Evolutionary conservation across 2,797 vertebrate species (phyloP).

Genomic region (Luscinia megarhynchos): DNA sequence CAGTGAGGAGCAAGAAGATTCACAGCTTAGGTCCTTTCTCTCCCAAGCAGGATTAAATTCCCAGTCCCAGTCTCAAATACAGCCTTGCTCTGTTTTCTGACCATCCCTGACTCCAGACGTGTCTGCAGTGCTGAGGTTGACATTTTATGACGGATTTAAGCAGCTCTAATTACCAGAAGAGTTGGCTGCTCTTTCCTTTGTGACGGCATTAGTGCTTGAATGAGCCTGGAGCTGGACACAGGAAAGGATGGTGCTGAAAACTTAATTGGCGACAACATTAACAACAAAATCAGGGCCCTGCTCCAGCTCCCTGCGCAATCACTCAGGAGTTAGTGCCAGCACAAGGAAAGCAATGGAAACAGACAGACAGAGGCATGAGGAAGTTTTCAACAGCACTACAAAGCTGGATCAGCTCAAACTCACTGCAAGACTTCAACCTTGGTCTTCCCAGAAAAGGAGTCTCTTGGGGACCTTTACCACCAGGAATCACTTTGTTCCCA

Average conservation of each 20-base stretch:
- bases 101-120: background rate
- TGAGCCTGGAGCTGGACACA: conserved; percentile 14
- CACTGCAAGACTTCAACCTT: background rate
- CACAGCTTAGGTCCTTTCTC: background rate
- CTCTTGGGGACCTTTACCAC: background rate
- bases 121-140: background rate
- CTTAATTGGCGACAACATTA: conserved; percentile 38
- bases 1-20: background rate
- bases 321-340: background rate
- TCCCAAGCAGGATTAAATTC: background rate
- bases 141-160: conserved; percentile 14
- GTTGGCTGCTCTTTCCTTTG: conserved; percentile 38
- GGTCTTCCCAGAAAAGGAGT: background rate
- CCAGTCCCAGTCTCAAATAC: background rate
- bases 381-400: background rate
- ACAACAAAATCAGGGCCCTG: background rate
- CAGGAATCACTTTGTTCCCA: background rate
- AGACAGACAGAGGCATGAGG: background rate
- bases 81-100: background rate
- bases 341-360: background rate
- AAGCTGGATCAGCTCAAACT: conserved; percentile 29
- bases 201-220: background rate
- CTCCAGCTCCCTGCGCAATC: background rate
- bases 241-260: conserved; percentile 59
- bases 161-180: conserved; percentile 22